phyloP scores from a whole-genome alignment of 2,888 invertebrate genomes.

The Lasiommata megera region DNA sequence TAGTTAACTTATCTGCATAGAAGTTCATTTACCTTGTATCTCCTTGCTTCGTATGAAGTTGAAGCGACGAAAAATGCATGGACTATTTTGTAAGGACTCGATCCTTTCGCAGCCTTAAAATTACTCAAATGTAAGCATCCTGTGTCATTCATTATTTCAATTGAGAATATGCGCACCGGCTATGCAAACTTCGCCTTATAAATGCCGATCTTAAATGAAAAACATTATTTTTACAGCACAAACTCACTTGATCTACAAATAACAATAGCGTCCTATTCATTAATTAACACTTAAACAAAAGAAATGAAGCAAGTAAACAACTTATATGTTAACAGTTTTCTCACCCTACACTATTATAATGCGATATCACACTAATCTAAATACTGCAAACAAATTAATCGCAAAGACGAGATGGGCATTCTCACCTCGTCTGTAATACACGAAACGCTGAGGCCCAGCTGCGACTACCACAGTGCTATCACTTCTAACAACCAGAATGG shows the following conservation, averaged over 20 bases:
- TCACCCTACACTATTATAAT: neutral
- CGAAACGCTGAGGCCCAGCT: constrained; percentile 4
- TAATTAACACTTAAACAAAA: constrained; percentile 1
- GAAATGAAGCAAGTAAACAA: neutral
- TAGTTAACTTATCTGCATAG: constrained; percentile 7
- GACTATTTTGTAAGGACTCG: constrained; percentile 88
- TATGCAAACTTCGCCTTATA: constrained; percentile 29
- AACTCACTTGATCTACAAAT: constrained; percentile 8
- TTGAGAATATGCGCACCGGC: constrained; percentile 27
- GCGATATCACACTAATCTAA: neutral
- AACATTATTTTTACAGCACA: constrained; percentile 32
- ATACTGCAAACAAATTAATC: neutral
- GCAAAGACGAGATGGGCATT: neutral
- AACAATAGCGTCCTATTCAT: neutral
- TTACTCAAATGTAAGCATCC: constrained; percentile 90
- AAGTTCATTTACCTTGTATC: constrained; percentile 86
- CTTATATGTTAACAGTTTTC: neutral
- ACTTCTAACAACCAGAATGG: too few relatives aligned
- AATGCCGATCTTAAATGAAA: constrained; percentile 33
- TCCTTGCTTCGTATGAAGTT: constrained; percentile 88
- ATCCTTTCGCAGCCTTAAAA: constrained; percentile 89
- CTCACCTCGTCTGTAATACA: constrained; percentile 8
- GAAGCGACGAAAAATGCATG: constrained; percentile 93
- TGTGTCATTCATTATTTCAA: constrained; percentile 81
- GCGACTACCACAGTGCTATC: too few relatives aligned